Percentiles rank a stretch among this genome's conserved stretches.
These are phyloP conservation scores for Spilogale gracilis DNA, from an alignment of 2,113 vertebrate species.

Conservation along the genomic window DNA sequence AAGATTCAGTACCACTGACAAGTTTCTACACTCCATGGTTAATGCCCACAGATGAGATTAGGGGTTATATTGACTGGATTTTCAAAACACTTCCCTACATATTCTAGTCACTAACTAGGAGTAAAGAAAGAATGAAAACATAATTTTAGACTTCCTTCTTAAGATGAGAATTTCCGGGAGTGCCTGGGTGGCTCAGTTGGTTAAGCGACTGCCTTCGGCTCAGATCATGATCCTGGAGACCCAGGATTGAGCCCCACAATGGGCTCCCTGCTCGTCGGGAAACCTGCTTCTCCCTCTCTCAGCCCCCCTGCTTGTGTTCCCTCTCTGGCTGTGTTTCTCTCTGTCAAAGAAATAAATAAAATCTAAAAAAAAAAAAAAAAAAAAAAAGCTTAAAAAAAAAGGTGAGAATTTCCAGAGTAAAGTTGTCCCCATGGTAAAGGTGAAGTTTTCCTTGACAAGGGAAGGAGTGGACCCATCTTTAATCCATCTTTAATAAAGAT, in stretches of 20 bases:
- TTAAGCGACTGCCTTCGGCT: no score
- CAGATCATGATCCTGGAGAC: no score
- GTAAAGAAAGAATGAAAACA: background rate
- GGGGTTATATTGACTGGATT: background rate
- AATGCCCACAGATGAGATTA: background rate
- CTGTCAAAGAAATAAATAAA: no score
- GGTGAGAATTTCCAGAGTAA: background rate
- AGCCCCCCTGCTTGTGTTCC: no score
- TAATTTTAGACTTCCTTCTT: background rate
- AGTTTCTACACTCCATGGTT: background rate
- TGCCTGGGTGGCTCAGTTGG: no score
- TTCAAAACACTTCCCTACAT: background rate
- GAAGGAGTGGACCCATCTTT: background rate
- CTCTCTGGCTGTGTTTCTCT: no score
- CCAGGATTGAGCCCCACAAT: no score
- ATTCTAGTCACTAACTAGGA: background rate
- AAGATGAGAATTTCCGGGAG: background rate
- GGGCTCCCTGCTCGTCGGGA: no score
- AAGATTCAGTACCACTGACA: background rate
- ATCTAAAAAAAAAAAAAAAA: no score
- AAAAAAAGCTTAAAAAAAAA: no score
- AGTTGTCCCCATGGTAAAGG: background rate
- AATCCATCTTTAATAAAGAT: constrained; percentile 64
- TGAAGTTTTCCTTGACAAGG: background rate
- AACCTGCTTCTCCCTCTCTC: no score